Conservation (phyloP, 2,797 vertebrate genomes). For the Lithobates sylvaticus region DNA sequence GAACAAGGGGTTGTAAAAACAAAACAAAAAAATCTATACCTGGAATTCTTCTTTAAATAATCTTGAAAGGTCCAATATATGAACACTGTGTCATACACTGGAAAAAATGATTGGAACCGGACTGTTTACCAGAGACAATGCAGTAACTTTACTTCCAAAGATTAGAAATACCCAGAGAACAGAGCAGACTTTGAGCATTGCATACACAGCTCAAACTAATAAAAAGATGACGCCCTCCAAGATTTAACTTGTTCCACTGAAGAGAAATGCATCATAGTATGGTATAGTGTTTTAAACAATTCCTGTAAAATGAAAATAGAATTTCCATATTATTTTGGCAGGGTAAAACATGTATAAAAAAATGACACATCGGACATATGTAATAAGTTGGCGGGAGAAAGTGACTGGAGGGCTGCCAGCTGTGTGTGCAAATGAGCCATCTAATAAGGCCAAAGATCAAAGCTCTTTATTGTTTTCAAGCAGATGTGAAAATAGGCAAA, state of each 20-base stretch:
- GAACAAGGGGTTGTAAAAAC: no score
- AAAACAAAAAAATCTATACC: no score
- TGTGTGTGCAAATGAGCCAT: slow-evolving; percentile 7
- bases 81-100: no score
- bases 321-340: slow-evolving; percentile 1
- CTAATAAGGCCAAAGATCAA: slow-evolving; percentile 24
- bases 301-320: not conserved
- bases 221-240: not conserved
- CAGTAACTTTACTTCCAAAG: not conserved
- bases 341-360: not conserved
- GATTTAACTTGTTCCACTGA: not conserved
- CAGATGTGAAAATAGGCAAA: slow-evolving; percentile 2
- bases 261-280: not conserved
- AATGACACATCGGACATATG: not conserved
- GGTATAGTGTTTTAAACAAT: not conserved
- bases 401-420: slow-evolving; percentile 8
- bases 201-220: not conserved
- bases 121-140: not conserved
- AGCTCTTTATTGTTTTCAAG: slow-evolving; percentile 20
- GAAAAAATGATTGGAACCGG: not conserved
- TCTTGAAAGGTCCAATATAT: no score
- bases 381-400: not conserved
- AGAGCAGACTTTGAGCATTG: not conserved
- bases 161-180: not conserved
- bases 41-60: no score